phyloP scores from a whole-genome alignment of 2,888 invertebrate species.

The Troides helena region DNA sequence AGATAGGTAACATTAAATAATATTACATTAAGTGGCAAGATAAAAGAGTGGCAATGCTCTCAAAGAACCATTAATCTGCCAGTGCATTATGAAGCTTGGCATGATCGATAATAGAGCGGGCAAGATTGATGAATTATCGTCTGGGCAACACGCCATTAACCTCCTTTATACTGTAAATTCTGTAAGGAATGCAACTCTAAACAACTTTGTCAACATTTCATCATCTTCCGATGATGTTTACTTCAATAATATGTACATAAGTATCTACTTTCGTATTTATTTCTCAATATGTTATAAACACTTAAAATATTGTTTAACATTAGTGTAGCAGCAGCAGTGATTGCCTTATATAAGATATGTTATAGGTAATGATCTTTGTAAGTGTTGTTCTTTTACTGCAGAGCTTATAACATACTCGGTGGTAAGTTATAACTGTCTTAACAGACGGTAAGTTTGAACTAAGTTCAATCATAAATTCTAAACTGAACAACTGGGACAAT shows the following conservation, averaged over 20 bases:
- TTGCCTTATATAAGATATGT: too few relatives aligned
- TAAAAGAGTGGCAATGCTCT: constrained; percentile 48
- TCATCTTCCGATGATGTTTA: background rate
- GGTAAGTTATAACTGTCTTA: too few relatives aligned
- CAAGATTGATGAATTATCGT: constrained; percentile 55
- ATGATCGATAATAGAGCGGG: constrained; percentile 54
- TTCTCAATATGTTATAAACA: too few relatives aligned
- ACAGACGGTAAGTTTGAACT: background rate
- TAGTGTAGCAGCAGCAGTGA: too few relatives aligned
- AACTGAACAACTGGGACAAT: constrained; percentile 15
- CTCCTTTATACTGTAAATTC: constrained; percentile 28
- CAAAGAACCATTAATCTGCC: constrained; percentile 60
- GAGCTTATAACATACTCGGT: too few relatives aligned
- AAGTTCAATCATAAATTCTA: constrained; percentile 15
- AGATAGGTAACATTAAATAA: constrained; percentile 35
- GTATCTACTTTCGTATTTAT: background rate
- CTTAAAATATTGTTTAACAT: too few relatives aligned
- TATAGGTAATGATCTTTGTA: too few relatives aligned
- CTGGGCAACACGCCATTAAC: constrained; percentile 32
- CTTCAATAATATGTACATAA: background rate
- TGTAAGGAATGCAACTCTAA: constrained; percentile 24
- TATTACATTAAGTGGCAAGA: constrained; percentile 47
- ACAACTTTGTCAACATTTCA: constrained; percentile 14
- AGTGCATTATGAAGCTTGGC: constrained; percentile 52
- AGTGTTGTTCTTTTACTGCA: too few relatives aligned